These are phyloP conservation scores for Drymodes brunneopygia DNA, from an alignment of 2,113 vertebrate species.

Conservation along the genomic window DNA sequence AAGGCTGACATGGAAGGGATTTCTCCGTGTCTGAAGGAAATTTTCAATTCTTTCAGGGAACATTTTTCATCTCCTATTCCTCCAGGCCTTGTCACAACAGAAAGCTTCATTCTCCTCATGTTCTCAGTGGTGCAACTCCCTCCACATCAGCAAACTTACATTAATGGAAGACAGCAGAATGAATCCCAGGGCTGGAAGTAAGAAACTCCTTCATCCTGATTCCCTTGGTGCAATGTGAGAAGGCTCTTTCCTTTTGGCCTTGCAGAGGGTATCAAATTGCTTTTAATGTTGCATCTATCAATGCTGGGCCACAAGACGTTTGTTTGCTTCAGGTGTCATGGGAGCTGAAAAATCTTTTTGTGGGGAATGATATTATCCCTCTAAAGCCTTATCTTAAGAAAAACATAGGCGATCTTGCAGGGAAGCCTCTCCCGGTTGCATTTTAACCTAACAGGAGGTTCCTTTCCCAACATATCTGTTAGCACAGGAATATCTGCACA, in stretches of 20 bases:
- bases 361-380: neutral
- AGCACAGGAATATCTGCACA: neutral
- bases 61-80: neutral
- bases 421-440: neutral
- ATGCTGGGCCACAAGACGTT: neutral
- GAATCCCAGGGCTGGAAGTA: neutral
- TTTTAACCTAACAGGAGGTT: slow-evolving; percentile 46
- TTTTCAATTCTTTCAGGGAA: neutral
- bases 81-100: neutral
- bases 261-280: slow-evolving; percentile 12
- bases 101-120: neutral
- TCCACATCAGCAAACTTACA: neutral
- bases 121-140: neutral
- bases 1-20: neutral
- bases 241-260: neutral
- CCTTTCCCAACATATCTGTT: neutral
- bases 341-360: slow-evolving; percentile 47
- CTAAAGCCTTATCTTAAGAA: slow-evolving; percentile 46
- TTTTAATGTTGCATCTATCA: slow-evolving; percentile 50
- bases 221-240: neutral
- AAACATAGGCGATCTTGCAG: neutral
- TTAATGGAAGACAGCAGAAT: neutral
- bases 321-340: slow-evolving; percentile 45
- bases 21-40: neutral
- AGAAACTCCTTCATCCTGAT: neutral